Conservation (phyloP, 2,797 vertebrate genomes). For the Cheirogaleus major region DNA sequence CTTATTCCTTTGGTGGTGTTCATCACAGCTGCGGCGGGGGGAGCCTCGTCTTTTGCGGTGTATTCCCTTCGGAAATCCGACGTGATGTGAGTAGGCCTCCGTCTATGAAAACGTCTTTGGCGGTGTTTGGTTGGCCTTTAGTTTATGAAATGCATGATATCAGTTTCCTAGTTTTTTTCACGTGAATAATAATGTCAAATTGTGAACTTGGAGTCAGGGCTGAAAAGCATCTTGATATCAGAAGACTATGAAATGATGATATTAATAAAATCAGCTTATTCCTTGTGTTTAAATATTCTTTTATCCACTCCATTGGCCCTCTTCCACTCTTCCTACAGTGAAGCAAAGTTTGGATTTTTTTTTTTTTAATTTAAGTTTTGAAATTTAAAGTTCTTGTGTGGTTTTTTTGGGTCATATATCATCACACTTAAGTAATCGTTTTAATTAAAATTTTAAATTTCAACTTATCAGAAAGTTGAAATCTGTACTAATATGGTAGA, state of each 20-base stretch:
- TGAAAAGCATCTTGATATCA: background rate
- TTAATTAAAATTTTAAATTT: background rate
- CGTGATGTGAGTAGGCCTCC: conserved; percentile 89
- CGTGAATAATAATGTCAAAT: background rate
- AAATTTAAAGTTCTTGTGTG: conserved; percentile 26
- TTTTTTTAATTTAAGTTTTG: background rate
- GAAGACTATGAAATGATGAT: background rate
- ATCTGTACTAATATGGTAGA: background rate
- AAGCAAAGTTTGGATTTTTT: background rate
- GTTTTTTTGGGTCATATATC: background rate
- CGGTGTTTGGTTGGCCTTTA: background rate
- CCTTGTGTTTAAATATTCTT: background rate
- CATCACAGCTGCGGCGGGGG: conserved; percentile 82
- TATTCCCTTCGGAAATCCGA: conserved; percentile 92
- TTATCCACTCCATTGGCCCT: background rate
- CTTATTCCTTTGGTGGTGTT: conserved; percentile 91
- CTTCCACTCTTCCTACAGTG: background rate
- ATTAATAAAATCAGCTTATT: background rate
- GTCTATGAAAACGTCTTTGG: background rate
- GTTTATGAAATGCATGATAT: background rate
- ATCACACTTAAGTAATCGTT: background rate
- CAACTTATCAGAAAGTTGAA: background rate
- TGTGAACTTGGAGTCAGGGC: background rate
- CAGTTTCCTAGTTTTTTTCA: background rate
- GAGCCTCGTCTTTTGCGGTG: conserved; percentile 78